phyloP scores from a whole-genome alignment of 2,113 vertebrate genomes.

The Desmodus rotundus region DNA sequence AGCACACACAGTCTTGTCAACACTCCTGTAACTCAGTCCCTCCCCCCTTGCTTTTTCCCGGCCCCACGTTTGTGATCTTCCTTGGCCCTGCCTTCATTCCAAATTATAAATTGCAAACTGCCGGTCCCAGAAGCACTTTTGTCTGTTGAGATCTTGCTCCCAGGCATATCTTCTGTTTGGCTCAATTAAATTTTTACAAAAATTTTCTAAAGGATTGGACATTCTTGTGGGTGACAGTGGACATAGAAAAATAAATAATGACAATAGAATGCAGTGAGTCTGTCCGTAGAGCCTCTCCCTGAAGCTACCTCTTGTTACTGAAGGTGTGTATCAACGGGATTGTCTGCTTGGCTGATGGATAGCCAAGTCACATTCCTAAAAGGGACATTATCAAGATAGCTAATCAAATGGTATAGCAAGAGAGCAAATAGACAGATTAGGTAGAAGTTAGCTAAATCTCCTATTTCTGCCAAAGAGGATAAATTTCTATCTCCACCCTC shows the following conservation, averaged over 20 bases:
- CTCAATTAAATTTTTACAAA: not conserved
- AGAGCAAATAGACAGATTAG: slow-evolving; percentile 45
- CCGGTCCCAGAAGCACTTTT: not conserved
- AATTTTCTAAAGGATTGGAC: not conserved
- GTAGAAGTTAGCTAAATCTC: slow-evolving; percentile 16
- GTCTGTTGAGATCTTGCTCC: not conserved
- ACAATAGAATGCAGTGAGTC: too few relatives aligned
- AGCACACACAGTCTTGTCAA: not conserved
- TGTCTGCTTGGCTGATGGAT: slow-evolving; percentile 32
- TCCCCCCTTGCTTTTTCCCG: not conserved
- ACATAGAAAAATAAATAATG: not conserved
- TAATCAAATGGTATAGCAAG: slow-evolving; percentile 41
- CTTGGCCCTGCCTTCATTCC: not conserved
- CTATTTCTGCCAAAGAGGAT: slow-evolving; percentile 46
- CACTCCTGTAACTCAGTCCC: too few relatives aligned
- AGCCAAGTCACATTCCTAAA: slow-evolving; percentile 43
- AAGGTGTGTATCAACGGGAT: not conserved
- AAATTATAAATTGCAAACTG: not conserved
- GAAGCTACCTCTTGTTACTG: not conserved
- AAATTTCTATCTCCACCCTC: slow-evolving; percentile 34
- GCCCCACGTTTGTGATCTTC: not conserved
- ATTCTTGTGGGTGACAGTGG: not conserved
- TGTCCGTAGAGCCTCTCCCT: not conserved
- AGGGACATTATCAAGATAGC: slow-evolving; percentile 44
- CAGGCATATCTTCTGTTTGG: not conserved